A percentile compares a stretch with the other conserved stretches of the same genome.
These are phyloP conservation scores for Brachionus sp. DNA, from an alignment of 1,140 invertebrate genomes.

Conservation along the genomic window DNA sequence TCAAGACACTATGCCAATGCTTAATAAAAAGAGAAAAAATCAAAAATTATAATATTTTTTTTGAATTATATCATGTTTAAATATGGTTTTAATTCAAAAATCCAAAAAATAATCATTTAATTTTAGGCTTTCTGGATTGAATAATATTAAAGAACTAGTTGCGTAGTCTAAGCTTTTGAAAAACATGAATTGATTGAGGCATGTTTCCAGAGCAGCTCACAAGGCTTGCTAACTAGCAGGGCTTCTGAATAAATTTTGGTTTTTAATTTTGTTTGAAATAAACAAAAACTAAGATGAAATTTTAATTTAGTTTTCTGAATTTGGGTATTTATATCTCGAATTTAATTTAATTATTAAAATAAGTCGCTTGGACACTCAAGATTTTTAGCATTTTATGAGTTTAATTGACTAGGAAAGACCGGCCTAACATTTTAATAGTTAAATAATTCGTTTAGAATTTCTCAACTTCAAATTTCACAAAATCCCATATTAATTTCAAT, in stretches of 20 bases:
- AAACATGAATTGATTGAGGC: neutral
- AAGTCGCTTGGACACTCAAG: neutral
- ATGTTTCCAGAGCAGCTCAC: neutral
- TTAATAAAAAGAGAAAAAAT: neutral
- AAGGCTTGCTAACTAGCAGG: neutral
- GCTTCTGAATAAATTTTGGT: neutral
- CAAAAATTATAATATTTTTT: neutral
- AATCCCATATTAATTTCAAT: neutral
- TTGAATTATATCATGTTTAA: neutral
- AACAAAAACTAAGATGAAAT: neutral
- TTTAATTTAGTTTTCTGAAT: neutral
- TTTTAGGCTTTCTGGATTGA: neutral
- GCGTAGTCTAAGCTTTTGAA: neutral
- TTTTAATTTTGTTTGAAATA: constrained; percentile 8
- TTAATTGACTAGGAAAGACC: neutral
- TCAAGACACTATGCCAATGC: neutral
- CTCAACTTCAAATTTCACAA: constrained; percentile 17
- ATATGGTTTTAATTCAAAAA: neutral
- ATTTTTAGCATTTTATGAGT: neutral
- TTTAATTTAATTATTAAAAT: neutral
- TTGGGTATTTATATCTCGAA: neutral
- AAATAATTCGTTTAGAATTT: constrained; percentile 41
- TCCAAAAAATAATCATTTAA: neutral
- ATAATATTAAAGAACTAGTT: constrained; percentile 11
- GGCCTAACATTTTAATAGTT: constrained; percentile 7